Base-by-base conservation (phyloP, 2,888 invertebrate species). In the Drosophila helvetica region DNA sequence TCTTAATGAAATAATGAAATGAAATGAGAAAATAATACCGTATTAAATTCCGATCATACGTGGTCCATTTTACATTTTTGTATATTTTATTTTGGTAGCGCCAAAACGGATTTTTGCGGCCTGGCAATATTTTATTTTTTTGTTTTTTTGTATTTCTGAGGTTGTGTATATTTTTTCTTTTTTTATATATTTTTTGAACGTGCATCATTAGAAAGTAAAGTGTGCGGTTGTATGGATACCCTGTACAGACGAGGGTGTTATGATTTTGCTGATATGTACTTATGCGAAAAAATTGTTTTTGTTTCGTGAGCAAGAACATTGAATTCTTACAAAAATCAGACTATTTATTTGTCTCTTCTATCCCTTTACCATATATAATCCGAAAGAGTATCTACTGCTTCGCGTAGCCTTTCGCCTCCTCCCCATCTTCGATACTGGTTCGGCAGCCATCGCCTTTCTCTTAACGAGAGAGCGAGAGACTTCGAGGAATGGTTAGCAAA, bases 201-300 rank as follows among this genome's bases (percentile, higher is more conserved):
- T 54, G 45, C 47, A 67, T 71, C 72, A 66, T 72, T 72, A 72
- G 72, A 72, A 72, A 72, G 72, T 72, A 68, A 72, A 72, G 57
- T 30, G 65, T 73, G 65, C 52, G 55, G 18, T 30, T 55, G 60
- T n/a, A 6, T n/a, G 12, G 2, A 38, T 38, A 38, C 38, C n/a
- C 38, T 38, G 38, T 6, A 7, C 15, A 15, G 7, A 7, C 15
- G 7, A 7, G 7, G 15, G 6, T 38, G 7, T 2, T 2, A n/a
- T 15, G 0, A 38, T n/a, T 38, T 7, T 7, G 5, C 1, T 5
- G 2, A 38, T 6, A 7, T 38, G 15, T 7, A n/a, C 7, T 2
- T 2, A 7, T 43, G 1, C 1, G 5, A 3, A 33, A 5, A 5
- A 15, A 12, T 15, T 5, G 0, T 33, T 0, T 10, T 12, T 33